Evolutionary conservation across 2,797 vertebrate genomes (phyloP), one percentile per base, ranked within the genome.

Genomic region (Rhinella marina): DNA sequence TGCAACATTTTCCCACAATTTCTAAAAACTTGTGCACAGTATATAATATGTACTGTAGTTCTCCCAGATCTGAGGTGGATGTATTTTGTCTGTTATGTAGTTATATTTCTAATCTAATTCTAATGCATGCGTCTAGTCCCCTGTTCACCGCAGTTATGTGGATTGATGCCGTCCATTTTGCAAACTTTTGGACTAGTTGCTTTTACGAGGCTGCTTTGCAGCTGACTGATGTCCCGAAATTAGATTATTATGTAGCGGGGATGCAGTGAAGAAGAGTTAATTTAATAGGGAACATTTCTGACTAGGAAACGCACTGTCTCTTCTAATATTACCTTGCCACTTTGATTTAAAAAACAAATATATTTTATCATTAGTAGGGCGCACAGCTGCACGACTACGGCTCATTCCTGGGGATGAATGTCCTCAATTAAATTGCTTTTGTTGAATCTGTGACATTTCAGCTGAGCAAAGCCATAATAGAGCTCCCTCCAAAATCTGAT

Each of bases 381-480:
- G 19, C 56, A 8, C 13, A 7, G 75, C 87, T 41, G 19, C 21
- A n/a, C 56, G 50, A 57, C 72, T 73, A 41, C 7, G 23, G 6
- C 64, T 77, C 6, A 52, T 84, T 88, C 48, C 61, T 32, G 82
- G 32, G 87, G 87, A 84, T 88, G 76, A 68, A 84, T 88, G 75
- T 62, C 85, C 82, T 88, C 82, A 85, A 88, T 85, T 84, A 81
- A 88, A 88, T 85, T 57, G 84, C 84, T 86, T 85, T 89, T 81
- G 87, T 88, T 88, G 82, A 86, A 82, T 86, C 66, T 76, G 14
- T 82, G 88, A 82, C 88, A 86, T 89, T 89, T 89, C 88, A 82
- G 84, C 59, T 70, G 50, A 82, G 78, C 50, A 50, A 29, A 81
- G 12, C 57, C 72, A 77, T 64, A 81, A 85, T 75, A 76, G 56